These are phyloP conservation scores for Lycophotia porphyrea DNA, from an alignment of 2,888 invertebrate genomes.

Conservation along the genomic window DNA sequence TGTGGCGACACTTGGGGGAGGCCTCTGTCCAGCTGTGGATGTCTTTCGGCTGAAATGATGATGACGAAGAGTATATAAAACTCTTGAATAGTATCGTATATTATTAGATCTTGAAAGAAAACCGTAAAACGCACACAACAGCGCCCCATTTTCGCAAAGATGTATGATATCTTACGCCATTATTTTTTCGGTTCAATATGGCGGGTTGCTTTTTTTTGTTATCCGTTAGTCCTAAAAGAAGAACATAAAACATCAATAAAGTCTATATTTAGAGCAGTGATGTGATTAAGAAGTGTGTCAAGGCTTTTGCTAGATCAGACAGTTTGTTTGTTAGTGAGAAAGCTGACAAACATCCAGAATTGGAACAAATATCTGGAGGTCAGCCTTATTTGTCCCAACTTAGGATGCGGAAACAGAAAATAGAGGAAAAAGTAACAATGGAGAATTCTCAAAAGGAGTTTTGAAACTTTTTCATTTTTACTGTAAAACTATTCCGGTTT, in stretches of 20 bases:
- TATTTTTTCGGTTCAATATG: constrained; percentile 40
- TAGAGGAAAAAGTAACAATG: background rate
- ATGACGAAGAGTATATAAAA: no score
- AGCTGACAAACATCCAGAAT: constrained; percentile 44
- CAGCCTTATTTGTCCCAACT: constrained; percentile 36
- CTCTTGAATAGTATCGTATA: background rate
- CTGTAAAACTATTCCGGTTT: background rate
- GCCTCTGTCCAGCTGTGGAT: no score
- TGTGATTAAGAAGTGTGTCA: constrained; percentile 55
- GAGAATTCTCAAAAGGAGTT: background rate
- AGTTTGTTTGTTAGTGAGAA: constrained; percentile 39
- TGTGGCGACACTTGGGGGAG: no score
- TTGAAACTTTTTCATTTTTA: background rate
- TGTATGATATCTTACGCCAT: constrained; percentile 32
- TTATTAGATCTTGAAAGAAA: background rate
- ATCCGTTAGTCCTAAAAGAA: constrained; percentile 25
- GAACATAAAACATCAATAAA: constrained; percentile 44
- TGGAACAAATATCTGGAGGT: constrained; percentile 40
- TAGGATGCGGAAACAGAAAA: constrained; percentile 32
- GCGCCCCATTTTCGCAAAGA: constrained; percentile 12
- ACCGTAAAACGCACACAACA: constrained; percentile 9
- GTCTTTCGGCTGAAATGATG: no score
- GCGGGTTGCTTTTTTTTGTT: constrained; percentile 45
- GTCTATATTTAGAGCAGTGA: constrained; percentile 41
- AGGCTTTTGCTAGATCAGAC: constrained; percentile 42